Evolutionary conservation across 2,113 vertebrate species (phyloP).

Genomic region (Beaufortia kweichowensis): DNA sequence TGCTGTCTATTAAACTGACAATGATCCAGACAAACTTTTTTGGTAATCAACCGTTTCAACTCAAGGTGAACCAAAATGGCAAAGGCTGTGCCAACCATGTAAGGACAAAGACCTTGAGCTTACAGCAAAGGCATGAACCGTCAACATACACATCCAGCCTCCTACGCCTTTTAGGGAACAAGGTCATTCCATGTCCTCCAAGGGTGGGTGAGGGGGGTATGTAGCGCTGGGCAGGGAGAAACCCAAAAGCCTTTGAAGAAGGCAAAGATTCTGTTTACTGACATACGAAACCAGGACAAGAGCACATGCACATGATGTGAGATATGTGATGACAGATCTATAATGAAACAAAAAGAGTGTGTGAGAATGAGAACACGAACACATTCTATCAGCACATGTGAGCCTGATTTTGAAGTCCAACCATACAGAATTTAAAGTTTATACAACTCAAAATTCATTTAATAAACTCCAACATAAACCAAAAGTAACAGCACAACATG

Average conservation of each 20-base stretch:
- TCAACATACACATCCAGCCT: neutral
- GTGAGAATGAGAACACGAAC: neutral
- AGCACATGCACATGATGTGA: conserved; percentile 36
- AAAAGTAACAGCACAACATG: neutral
- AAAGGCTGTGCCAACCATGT: neutral
- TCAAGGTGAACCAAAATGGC: conserved; percentile 4
- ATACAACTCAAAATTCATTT: too few species aligned
- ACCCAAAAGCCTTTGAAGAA: conserved; percentile 58
- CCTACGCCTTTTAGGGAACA: conserved; percentile 42
- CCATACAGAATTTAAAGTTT: too few species aligned
- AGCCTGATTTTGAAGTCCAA: too few species aligned
- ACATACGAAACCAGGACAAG: conserved; percentile 53
- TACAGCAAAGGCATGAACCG: conserved; percentile 3
- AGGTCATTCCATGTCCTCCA: conserved; percentile 64
- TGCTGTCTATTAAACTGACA: too few species aligned
- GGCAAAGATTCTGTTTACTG: conserved; percentile 46
- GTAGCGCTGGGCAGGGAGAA: conserved; percentile 44
- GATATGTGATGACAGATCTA: conserved; percentile 33
- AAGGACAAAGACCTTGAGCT: conserved; percentile 1
- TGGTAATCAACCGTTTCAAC: neutral
- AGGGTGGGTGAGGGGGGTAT: conserved; percentile 32
- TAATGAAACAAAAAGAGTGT: neutral
- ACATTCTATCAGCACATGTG: neutral
- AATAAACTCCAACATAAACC: neutral
- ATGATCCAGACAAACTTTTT: neutral